phyloP scores from a whole-genome alignment of 2,113 vertebrate genomes.

The Brienomyrus longianalis region DNA sequence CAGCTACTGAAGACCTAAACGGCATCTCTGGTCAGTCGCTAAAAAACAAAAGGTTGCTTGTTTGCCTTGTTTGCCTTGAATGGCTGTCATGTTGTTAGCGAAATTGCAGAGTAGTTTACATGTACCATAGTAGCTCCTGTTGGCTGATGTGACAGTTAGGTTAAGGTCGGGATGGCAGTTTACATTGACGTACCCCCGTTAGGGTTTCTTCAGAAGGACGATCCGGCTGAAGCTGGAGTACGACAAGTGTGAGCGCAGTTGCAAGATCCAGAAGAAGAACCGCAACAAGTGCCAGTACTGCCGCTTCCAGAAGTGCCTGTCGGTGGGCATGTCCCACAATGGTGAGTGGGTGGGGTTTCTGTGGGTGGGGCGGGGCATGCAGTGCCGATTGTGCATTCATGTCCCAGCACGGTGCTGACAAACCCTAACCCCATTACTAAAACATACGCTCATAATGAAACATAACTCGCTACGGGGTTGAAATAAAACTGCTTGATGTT shows the following conservation, averaged over 20 bases:
- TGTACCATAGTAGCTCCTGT: background rate
- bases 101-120: background rate
- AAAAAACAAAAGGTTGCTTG: background rate
- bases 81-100: background rate
- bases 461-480: background rate
- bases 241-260: conserved; percentile 82
- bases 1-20: background rate
- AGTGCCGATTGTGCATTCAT: background rate
- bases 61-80: background rate
- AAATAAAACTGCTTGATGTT: background rate
- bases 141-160: background rate
- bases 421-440: background rate
- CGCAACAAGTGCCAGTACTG: conserved; percentile 99
- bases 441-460: background rate
- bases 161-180: too few relatives aligned
- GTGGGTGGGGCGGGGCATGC: background rate
- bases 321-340: conserved; percentile 96
- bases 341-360: conserved; percentile 65
- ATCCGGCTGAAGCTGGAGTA: conserved; percentile 89
- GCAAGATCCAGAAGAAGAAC: conserved; percentile 98
- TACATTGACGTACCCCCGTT: background rate
- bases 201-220: conserved; percentile 93
- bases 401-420: background rate
- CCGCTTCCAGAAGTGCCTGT: conserved; percentile 98
- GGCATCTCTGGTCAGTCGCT: background rate